phyloP scores from a whole-genome alignment of 2,888 invertebrate species.

The Atherix ibis region DNA sequence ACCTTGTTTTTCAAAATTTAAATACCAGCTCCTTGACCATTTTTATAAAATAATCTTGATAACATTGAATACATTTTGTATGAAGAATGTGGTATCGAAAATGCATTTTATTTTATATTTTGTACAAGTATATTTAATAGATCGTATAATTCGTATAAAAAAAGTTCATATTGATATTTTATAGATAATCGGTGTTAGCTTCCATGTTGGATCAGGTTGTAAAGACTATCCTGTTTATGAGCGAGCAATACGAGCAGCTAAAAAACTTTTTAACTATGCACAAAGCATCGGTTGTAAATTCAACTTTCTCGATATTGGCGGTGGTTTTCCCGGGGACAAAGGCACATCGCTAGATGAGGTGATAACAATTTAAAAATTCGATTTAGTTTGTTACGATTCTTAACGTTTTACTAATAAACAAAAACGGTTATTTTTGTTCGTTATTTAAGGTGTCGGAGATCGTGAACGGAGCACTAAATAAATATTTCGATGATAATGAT shows the following conservation, averaged over 20 bases:
- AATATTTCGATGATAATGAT: conserved; percentile 57
- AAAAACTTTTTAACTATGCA: conserved; percentile 59
- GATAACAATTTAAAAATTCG: neutral
- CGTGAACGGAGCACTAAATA: conserved; percentile 63
- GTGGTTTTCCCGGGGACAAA: conserved; percentile 75
- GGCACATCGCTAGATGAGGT: conserved; percentile 41
- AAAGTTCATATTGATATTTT: no score
- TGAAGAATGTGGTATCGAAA: no score
- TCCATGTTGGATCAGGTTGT: conserved; percentile 92
- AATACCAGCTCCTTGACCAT: no score
- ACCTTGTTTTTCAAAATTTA: no score
- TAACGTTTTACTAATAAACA: neutral
- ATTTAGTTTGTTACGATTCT: neutral
- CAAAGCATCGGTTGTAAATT: conserved; percentile 58
- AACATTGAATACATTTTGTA: no score
- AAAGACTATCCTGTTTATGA: conserved; percentile 65
- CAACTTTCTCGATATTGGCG: conserved; percentile 76
- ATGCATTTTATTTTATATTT: no score
- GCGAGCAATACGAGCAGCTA: conserved; percentile 58
- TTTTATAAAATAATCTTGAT: no score
- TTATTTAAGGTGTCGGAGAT: conserved; percentile 41
- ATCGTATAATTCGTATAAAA: no score
- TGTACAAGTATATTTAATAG: no score
- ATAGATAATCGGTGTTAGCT: conserved; percentile 63
- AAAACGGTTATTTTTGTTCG: no score